Conservation (phyloP, 2,797 vertebrate genomes). For the Sebastes baramenuke region DNA sequence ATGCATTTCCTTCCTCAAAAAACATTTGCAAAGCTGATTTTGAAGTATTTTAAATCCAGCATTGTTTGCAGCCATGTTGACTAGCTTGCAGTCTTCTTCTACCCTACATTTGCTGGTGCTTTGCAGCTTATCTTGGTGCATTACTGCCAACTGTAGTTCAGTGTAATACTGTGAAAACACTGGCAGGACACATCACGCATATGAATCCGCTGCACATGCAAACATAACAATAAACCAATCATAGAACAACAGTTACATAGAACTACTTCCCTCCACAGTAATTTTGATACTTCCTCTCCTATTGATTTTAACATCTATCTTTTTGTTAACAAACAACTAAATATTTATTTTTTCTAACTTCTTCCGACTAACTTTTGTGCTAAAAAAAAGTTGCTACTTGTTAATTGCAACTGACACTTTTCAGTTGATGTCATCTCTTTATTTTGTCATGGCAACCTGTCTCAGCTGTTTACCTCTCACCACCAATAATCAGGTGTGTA, state of each 20-base stretch:
- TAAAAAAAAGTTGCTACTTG: not conserved
- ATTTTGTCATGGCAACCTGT: not conserved
- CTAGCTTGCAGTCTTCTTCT: not conserved
- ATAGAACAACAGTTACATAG: not conserved
- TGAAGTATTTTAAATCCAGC: not conserved
- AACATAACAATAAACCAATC: not conserved
- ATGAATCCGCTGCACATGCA: not conserved
- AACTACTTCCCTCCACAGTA: not conserved
- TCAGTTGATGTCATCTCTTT: conserved; percentile 1
- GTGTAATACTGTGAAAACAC: not conserved
- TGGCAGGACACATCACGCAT: not conserved
- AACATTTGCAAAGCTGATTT: not conserved
- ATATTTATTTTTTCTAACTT: not conserved
- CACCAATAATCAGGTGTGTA: conserved; percentile 5
- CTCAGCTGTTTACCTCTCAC: conserved; percentile 5
- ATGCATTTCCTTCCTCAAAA: not conserved
- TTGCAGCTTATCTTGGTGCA: not conserved
- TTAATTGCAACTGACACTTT: conserved; percentile 1
- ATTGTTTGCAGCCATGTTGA: not conserved
- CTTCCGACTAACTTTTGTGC: not conserved
- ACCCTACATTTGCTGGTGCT: accelerated
- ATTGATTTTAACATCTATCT: not conserved
- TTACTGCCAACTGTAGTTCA: not conserved
- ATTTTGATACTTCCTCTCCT: not conserved
- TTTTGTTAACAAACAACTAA: not conserved